Conservation (phyloP, 2,888 invertebrate genomes). For the Eupithecia vulgata region DNA sequence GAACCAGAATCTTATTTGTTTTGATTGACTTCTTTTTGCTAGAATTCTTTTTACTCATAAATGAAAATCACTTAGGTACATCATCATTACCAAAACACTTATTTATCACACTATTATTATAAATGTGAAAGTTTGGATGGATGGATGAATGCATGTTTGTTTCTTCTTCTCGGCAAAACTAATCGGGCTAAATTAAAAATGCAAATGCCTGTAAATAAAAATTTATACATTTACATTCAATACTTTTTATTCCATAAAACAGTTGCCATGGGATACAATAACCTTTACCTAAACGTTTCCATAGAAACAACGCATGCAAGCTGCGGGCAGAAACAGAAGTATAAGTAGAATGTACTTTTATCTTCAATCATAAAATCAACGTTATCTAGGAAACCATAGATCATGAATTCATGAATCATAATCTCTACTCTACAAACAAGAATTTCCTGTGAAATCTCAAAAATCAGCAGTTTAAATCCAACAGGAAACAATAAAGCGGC, state of each 20-base stretch:
- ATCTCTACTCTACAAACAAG: background rate
- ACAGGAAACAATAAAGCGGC: slow-evolving; percentile 40
- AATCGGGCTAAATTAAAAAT: too few relatives aligned
- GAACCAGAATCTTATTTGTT: slow-evolving; percentile 21
- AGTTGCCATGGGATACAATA: too few relatives aligned
- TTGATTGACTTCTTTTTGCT: slow-evolving; percentile 1
- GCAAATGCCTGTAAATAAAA: too few relatives aligned
- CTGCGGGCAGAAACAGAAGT: too few relatives aligned
- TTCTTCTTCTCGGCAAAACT: too few relatives aligned
- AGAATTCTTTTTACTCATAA: background rate
- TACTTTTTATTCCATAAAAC: too few relatives aligned
- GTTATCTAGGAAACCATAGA: background rate
- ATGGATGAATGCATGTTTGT: too few relatives aligned
- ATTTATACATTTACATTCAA: too few relatives aligned
- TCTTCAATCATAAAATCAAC: background rate
- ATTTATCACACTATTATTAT: too few relatives aligned
- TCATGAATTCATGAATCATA: background rate
- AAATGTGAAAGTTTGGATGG: too few relatives aligned
- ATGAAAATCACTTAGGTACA: background rate
- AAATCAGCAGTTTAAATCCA: slow-evolving; percentile 13
- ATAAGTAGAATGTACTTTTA: background rate
- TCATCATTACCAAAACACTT: background rate
- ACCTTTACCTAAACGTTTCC: too few relatives aligned
- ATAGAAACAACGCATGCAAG: too few relatives aligned
- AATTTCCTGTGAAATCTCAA: slow-evolving; percentile 1